Evolutionary conservation across 2,797 vertebrate genomes (phyloP).

Genomic region (Sebastes steindachneri): DNA sequence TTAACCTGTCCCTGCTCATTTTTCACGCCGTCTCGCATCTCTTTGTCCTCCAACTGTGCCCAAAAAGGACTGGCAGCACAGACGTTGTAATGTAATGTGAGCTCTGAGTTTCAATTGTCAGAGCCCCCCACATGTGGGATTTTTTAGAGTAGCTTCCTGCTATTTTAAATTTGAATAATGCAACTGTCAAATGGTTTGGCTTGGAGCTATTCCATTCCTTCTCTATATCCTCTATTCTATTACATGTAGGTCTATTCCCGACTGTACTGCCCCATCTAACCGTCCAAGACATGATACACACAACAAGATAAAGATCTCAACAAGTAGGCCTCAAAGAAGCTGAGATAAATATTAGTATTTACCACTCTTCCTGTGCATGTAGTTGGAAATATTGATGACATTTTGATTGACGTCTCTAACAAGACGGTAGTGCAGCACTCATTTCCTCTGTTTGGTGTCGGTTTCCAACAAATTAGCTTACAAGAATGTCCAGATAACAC

Average conservation of each 20-base stretch:
- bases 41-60: not conserved
- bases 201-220: conserved; percentile 17
- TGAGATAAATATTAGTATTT: conserved; percentile 8
- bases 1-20: conserved; percentile 19
- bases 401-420: conserved; percentile 51
- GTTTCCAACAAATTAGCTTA: conserved; percentile 22
- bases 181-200: conserved; percentile 38
- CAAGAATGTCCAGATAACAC: conserved; percentile 5
- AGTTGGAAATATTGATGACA: conserved; percentile 26
- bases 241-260: conserved; percentile 1
- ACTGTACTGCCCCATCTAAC: not conserved
- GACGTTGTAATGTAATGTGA: conserved; percentile 2
- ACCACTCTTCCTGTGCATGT: not conserved
- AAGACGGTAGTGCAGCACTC: not conserved
- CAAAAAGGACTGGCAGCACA: not conserved
- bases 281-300: not conserved
- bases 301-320: not conserved
- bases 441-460: not conserved
- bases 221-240: not conserved
- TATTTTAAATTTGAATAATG: conserved; percentile 58
- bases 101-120: conserved; percentile 17
- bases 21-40: conserved; percentile 13
- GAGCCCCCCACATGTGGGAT: not conserved
- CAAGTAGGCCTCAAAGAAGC: not conserved
- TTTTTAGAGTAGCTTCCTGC: conserved; percentile 19